A percentile compares a stretch with the other conserved stretches of the same genome.
Evolutionary conservation across 1,140 invertebrate genomes (phyloP).

Genomic region (Neodiprion fabricii): DNA sequence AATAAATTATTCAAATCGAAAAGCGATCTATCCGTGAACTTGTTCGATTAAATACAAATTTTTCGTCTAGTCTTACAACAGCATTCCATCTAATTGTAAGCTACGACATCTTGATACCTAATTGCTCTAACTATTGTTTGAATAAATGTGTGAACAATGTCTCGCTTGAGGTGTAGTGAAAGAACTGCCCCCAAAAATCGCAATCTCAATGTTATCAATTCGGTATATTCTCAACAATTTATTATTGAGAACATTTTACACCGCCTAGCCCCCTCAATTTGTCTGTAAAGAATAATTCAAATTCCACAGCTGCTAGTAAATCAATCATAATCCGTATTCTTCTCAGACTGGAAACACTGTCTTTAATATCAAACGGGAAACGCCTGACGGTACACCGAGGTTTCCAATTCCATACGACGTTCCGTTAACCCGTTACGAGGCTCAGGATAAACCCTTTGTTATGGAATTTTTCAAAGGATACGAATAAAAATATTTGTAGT

Average conservation of each 20-base stretch:
- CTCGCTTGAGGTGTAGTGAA: no score
- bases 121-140: no score
- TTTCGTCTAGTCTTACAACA: no score
- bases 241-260: neutral
- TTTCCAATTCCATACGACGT: constrained; percentile 84
- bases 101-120: no score
- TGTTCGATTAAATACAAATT: no score
- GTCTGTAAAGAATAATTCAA: no score
- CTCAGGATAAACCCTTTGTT: constrained; percentile 69
- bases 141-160: no score
- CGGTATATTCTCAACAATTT: neutral
- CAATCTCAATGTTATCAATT: no score
- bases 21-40: neutral
- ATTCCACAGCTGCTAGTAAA: no score
- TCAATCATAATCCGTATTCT: constrained; percentile 16
- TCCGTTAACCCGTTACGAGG: constrained; percentile 71
- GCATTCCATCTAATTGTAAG: no score
- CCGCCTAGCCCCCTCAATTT: no score
- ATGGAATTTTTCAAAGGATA: constrained; percentile 43
- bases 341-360: constrained; percentile 28
- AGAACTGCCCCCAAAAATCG: no score
- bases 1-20: neutral
- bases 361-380: constrained; percentile 56
- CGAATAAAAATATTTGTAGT: constrained; percentile 3
- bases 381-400: constrained; percentile 48